phyloP scores from a whole-genome alignment of 1,140 invertebrate genomes.

The Grapholita molesta region DNA sequence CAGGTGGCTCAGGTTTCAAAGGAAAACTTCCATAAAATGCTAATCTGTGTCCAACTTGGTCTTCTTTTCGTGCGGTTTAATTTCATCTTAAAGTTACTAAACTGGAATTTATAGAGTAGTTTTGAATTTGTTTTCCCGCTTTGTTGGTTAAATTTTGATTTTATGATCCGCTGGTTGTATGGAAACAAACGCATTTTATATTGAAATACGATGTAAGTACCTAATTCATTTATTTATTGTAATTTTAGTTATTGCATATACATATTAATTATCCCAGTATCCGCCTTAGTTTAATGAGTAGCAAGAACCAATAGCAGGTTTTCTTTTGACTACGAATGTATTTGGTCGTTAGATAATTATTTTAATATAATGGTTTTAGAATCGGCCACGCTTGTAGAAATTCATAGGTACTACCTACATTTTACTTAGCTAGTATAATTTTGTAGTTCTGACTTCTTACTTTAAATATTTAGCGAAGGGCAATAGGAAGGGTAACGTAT shows the following conservation, averaged over 20 bases:
- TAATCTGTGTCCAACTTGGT: slow-evolving; percentile 14
- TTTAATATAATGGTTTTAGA: no score
- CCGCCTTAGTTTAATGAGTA: no score
- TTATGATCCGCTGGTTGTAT: background rate
- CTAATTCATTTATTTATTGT: background rate
- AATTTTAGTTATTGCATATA: no score
- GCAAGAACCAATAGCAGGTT: no score
- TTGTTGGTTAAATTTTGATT: background rate
- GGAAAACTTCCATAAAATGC: slow-evolving; percentile 17
- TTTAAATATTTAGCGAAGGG: background rate
- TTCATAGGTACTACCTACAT: background rate
- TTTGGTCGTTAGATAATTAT: no score
- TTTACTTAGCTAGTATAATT: background rate
- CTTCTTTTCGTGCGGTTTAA: slow-evolving; percentile 2
- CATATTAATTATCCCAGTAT: no score
- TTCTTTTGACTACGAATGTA: no score
- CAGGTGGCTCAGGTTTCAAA: slow-evolving; percentile 13
- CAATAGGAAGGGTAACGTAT: background rate
- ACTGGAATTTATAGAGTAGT: background rate
- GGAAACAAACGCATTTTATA: background rate
- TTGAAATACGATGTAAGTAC: background rate
- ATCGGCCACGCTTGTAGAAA: background rate
- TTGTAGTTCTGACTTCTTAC: background rate
- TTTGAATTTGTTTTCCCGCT: background rate
- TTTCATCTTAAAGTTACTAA: slow-evolving; percentile 3